Conservation (phyloP, 2,113 vertebrate genomes). For the Microtus montanus region DNA sequence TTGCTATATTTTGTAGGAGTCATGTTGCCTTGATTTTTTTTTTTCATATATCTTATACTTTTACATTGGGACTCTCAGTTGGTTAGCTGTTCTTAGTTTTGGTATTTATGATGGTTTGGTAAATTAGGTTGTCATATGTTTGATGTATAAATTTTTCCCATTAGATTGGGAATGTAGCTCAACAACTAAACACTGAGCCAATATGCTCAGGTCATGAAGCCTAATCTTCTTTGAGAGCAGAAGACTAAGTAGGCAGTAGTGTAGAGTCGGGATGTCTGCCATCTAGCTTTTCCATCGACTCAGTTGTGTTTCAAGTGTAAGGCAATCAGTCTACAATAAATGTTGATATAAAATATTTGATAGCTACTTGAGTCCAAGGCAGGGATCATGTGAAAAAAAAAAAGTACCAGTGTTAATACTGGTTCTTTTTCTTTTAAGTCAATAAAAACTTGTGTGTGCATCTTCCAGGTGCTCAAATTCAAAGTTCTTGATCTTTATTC, state of each 20-base stretch:
- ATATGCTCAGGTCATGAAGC: neutral
- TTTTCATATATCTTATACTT: neutral
- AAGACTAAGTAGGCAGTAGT: neutral
- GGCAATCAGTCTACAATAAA: constrained; percentile 11
- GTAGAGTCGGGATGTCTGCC: neutral
- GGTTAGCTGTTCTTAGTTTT: neutral
- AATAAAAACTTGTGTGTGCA: neutral
- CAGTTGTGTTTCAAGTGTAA: neutral
- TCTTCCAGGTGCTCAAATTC: neutral
- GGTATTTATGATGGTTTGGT: neutral
- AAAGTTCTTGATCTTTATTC: neutral
- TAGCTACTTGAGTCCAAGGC: neutral
- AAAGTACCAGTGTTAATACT: neutral
- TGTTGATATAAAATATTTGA: neutral
- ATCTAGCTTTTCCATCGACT: neutral
- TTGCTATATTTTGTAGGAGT: neutral
- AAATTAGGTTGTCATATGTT: neutral
- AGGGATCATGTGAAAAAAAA: neutral
- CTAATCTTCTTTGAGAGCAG: neutral
- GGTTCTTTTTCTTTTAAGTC: neutral
- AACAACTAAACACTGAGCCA: neutral
- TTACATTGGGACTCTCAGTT: neutral
- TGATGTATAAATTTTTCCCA: neutral
- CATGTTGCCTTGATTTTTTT: neutral
- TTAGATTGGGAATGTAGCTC: neutral